Evolutionary conservation across 2,888 invertebrate species (phyloP).

Genomic region (Eumacrocentrus americanus): DNA sequence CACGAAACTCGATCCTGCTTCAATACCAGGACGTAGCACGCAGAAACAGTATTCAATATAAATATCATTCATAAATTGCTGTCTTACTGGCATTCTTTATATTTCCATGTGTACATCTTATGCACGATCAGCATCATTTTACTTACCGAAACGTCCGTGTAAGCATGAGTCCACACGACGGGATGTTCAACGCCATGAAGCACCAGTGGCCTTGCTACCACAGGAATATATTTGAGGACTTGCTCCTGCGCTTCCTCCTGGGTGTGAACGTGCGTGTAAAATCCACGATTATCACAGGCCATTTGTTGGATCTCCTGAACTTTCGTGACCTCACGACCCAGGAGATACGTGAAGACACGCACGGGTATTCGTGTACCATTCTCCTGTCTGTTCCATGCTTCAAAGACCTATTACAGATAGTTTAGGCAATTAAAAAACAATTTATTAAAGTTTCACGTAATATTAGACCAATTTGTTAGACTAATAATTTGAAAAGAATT

Average conservation of each 20-base stretch:
- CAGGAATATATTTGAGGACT: constrained; percentile 94
- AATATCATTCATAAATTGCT: no score
- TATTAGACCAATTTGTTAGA: neutral
- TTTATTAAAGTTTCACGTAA: neutral
- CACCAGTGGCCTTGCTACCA: constrained; percentile 86
- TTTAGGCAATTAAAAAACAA: neutral
- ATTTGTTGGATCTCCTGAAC: constrained; percentile 89
- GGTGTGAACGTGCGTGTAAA: constrained; percentile 91
- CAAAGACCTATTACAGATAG: constrained; percentile 78
- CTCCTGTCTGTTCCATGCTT: constrained; percentile 77
- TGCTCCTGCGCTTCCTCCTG: constrained; percentile 96
- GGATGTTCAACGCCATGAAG: constrained; percentile 77
- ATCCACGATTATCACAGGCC: constrained; percentile 96
- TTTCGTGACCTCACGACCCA: constrained; percentile 93
- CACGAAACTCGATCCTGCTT: no score
- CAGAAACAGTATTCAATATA: no score
- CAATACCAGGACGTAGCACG: no score
- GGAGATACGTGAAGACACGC: constrained; percentile 92
- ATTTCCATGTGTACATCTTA: no score
- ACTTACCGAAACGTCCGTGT: constrained; percentile 82
- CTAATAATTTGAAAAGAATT: neutral
- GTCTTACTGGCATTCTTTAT: no score
- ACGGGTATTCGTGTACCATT: constrained; percentile 79
- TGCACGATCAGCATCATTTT: no score
- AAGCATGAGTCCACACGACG: constrained; percentile 94